These are phyloP conservation scores for Sebastes wilsoni DNA, from an alignment of 2,797 vertebrate species.

Conservation along the genomic window DNA sequence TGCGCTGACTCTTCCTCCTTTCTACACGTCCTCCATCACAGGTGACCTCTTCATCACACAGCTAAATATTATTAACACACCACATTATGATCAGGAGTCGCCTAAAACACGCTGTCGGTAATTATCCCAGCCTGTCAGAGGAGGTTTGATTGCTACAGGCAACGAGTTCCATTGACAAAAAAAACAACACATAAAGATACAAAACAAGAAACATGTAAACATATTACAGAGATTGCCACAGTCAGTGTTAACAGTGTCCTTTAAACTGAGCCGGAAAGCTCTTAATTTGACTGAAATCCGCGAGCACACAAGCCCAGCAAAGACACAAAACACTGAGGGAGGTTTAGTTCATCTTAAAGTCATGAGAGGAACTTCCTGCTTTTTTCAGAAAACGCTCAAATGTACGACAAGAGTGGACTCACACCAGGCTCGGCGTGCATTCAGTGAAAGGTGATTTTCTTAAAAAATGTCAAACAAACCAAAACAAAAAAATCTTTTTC, in stretches of 20 bases:
- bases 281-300: background rate
- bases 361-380: background rate
- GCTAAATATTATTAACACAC: background rate
- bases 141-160: conserved; percentile 39
- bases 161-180: conserved; percentile 6
- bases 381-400: background rate
- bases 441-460: background rate
- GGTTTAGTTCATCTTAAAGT: background rate
- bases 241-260: conserved; percentile 1
- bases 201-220: conserved; percentile 52
- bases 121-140: background rate
- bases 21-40: background rate
- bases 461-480: background rate
- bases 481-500: background rate
- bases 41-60: background rate
- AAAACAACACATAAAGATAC: background rate
- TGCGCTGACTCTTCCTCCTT: background rate
- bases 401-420: background rate
- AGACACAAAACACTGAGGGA: conserved; percentile 6
- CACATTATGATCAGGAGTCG: background rate
- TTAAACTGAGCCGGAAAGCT: background rate
- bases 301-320: background rate
- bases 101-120: background rate
- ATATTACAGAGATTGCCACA: conserved; percentile 19
- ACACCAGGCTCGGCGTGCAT: background rate